phyloP scores from a whole-genome alignment of 2,113 vertebrate species.

The Podocnemis expansa region DNA sequence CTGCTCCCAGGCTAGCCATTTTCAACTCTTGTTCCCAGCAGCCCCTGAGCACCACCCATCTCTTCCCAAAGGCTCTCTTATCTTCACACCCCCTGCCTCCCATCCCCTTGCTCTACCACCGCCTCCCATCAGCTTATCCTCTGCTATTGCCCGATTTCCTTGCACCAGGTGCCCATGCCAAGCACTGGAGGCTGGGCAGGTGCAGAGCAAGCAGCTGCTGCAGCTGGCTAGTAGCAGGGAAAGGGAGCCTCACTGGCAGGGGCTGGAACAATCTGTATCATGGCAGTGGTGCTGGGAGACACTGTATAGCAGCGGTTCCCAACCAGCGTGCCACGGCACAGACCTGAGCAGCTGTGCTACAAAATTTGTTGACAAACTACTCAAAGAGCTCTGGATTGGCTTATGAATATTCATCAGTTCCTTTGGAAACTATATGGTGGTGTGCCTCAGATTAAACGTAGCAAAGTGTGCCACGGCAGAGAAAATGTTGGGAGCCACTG shows the following conservation, averaged over 20 bases:
- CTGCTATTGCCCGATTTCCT: not conserved
- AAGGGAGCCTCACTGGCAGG: not conserved
- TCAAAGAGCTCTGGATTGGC: no score
- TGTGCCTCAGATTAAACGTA: no score
- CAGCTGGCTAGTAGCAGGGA: not conserved
- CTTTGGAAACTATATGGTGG: no score
- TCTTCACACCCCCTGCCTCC: not conserved
- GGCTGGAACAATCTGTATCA: no score
- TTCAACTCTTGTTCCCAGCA: not conserved
- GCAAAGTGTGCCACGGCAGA: no score
- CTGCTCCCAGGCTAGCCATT: not conserved
- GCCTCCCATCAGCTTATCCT: not conserved
- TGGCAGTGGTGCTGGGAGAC: no score
- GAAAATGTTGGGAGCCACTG: no score
- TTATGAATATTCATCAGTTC: no score
- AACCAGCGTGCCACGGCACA: no score
- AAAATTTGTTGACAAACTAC: no score
- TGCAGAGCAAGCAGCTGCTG: not conserved
- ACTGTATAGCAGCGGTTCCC: no score
- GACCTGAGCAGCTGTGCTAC: no score
- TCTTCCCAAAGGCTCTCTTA: not conserved
- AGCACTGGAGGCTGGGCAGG: not conserved
- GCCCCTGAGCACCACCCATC: not conserved
- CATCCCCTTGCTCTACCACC: not conserved
- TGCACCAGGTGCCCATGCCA: not conserved